phyloP scores from a whole-genome alignment of 2,888 invertebrate species.

The Drosophila multiciliata region DNA sequence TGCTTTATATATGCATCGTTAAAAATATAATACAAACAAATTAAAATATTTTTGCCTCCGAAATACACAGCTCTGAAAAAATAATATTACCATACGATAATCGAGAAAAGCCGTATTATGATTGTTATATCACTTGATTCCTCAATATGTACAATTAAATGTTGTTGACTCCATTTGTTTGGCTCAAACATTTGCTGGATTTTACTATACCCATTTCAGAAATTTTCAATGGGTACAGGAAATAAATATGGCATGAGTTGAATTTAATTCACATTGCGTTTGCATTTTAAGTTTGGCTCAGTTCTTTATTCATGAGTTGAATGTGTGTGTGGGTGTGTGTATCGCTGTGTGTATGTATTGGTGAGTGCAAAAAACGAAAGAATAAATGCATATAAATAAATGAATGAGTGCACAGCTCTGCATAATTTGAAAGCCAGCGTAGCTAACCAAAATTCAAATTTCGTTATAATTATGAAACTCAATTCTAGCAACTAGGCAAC shows the following conservation, averaged over 20 bases:
- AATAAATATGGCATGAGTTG: conserved; percentile 44
- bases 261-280: conserved; percentile 66
- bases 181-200: neutral
- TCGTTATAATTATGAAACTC: conserved; percentile 51
- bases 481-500: conserved; percentile 24
- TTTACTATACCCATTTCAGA: neutral
- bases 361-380: conserved; percentile 41
- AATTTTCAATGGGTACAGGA: neutral
- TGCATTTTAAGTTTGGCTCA: conserved; percentile 57
- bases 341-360: neutral
- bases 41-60: neutral
- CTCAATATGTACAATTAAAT: neutral
- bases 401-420: conserved; percentile 53
- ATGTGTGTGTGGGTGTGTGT: neutral
- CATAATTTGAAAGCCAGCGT: conserved; percentile 34
- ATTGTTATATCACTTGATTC: neutral
- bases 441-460: conserved; percentile 35
- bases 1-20: conserved; percentile 30
- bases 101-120: neutral
- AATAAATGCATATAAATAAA: conserved; percentile 62
- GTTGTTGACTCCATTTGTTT: neutral
- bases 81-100: neutral
- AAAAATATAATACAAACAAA: conserved; percentile 30
- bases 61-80: neutral
- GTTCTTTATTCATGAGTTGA: conserved; percentile 32